phyloP scores from a whole-genome alignment of 2,113 vertebrate species.

The Choloepus hoffmanni region DNA sequence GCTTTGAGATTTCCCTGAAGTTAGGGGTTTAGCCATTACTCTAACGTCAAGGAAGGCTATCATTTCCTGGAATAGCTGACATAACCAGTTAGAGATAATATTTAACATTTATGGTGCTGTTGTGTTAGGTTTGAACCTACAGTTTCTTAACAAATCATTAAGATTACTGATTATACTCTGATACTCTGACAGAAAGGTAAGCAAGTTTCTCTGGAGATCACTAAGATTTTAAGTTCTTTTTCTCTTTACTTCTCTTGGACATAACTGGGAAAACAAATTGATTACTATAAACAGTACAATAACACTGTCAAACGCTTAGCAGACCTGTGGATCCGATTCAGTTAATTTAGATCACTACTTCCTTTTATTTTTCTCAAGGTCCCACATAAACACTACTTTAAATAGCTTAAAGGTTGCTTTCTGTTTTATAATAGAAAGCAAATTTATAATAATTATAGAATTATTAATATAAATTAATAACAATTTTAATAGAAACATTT shows the following conservation, averaged over 20 bases:
- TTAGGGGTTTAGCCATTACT: not conserved
- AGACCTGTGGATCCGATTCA: not conserved
- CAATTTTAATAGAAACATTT: too few relatives aligned
- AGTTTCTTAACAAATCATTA: constrained; percentile 10
- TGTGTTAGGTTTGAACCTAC: not conserved
- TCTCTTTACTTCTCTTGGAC: constrained; percentile 14
- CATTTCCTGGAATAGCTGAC: not conserved
- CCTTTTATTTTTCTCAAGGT: not conserved
- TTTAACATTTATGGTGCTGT: constrained; percentile 27
- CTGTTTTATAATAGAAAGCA: not conserved
- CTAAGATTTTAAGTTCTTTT: constrained; percentile 29
- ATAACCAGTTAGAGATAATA: constrained; percentile 14
- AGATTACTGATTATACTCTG: constrained; percentile 37
- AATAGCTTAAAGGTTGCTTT: not conserved
- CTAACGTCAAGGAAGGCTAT: not conserved
- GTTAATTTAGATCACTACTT: not conserved
- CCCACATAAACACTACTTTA: not conserved
- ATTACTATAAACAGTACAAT: constrained; percentile 17
- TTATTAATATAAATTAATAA: too few relatives aligned
- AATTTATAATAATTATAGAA: too few relatives aligned
- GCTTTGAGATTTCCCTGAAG: not conserved
- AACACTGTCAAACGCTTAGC: not conserved
- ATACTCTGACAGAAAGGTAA: not conserved
- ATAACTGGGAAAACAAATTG: constrained; percentile 36
- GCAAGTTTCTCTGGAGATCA: constrained; percentile 22